These are phyloP conservation scores for Nannoperca obscura DNA, from an alignment of 2,797 vertebrate species.

Conservation along the genomic window DNA sequence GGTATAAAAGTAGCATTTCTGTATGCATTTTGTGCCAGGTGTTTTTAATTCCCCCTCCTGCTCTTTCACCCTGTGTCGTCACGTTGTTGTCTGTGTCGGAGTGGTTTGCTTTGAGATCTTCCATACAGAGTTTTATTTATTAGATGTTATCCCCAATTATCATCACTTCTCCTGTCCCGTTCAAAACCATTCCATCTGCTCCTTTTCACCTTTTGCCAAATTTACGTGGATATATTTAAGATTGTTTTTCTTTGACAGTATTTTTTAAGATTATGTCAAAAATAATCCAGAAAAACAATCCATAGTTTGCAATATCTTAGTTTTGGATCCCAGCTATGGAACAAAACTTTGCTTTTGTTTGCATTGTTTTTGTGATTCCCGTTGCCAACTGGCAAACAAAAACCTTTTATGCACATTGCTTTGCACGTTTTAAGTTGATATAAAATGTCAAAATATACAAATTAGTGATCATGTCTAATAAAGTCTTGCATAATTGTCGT, in stretches of 20 bases:
- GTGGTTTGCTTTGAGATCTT: slow-evolving; percentile 23
- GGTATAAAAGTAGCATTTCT: slow-evolving; percentile 20
- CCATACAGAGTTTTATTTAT: background rate
- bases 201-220: slow-evolving; percentile 17
- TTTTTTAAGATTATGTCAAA: background rate
- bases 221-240: background rate
- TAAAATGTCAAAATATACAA: background rate
- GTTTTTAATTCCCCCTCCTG: slow-evolving; percentile 25
- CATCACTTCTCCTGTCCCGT: slow-evolving; percentile 15
- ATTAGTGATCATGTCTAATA: background rate
- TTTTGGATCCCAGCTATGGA: background rate
- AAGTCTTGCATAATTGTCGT: background rate
- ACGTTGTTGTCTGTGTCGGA: slow-evolving; percentile 16
- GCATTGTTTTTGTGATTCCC: background rate
- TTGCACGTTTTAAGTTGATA: background rate
- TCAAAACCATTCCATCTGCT: slow-evolving; percentile 30
- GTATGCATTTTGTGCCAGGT: slow-evolving; percentile 28
- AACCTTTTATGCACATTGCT: background rate
- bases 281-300: background rate
- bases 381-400: background rate
- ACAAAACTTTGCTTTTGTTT: background rate
- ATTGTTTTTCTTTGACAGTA: background rate
- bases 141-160: slow-evolving; percentile 4
- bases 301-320: background rate
- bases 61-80: slow-evolving; percentile 38